Percentiles rank a stretch among this genome's conserved stretches.
phyloP scores from a whole-genome alignment of 2,113 vertebrate species.

The Chlorodrepanis virens region DNA sequence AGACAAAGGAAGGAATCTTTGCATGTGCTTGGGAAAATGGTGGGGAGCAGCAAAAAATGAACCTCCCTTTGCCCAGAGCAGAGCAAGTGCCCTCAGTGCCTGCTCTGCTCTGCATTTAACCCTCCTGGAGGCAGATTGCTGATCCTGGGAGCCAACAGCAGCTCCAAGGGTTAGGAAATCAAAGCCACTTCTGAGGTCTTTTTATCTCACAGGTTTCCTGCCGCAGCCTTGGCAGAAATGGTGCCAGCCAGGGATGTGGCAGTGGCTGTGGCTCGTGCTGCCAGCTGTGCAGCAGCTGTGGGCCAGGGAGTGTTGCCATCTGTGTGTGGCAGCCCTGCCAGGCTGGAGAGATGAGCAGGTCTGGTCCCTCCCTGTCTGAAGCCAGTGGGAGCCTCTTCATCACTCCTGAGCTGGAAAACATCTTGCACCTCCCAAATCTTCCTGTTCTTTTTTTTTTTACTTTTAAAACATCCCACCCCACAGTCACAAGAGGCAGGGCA shows the following conservation, averaged over 20 bases:
- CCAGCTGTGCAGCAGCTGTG: neutral
- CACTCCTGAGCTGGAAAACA: neutral
- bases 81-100: neutral
- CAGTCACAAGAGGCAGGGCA: neutral
- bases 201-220: neutral
- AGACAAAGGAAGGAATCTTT: neutral
- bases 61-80: neutral
- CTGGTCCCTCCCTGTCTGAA: neutral
- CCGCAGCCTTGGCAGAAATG: neutral
- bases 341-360: neutral
- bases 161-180: neutral
- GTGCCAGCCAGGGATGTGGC: neutral
- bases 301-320: neutral
- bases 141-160: neutral
- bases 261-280: neutral
- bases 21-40: neutral
- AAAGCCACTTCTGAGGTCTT: neutral
- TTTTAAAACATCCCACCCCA: neutral
- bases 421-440: neutral
- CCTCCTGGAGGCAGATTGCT: neutral
- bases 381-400: neutral
- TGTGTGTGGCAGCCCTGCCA: rapidly evolving
- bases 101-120: neutral
- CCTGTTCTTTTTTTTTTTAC: neutral
- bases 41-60: neutral